Evolutionary conservation across 1,140 invertebrate species (phyloP), one percentile per base, ranked within the genome.

Genomic region (Chironomus tepperi): DNA sequence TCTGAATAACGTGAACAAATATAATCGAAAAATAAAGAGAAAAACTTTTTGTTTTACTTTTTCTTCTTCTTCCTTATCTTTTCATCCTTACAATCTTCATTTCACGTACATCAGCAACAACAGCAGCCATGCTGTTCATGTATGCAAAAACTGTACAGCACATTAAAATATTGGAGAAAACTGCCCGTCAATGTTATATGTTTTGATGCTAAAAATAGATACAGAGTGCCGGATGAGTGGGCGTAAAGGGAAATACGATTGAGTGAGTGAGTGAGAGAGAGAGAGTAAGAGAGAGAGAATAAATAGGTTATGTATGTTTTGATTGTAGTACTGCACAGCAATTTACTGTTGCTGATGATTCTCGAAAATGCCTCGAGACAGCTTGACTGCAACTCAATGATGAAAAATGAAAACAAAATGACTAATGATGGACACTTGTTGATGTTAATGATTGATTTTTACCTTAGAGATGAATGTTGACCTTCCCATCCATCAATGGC

Each of bases 381-480:
- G 47, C 47, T 57, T 57, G 47, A 15, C 47, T 34, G 24, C 24
- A 34, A 15, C 47, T 57, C 47, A 57, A 57, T 57, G 47, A 57
- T 57, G 47, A 15, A 57, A 57, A 57, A 57, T 57, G 47, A 57
- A 57, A 57, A 57, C 47, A 57, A n/a, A n/a, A 57, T n/a, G 47
- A n/a, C n/a, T n/a, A 57, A 57, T 57, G 47, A 57, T 57, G 47
- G 47, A 57, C 47, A 57, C 47, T 57, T 57, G 47, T 57, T 57
- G 47, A 57, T n/a, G 47, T 5, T 57, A n/a, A 47, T 47, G n/a
- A 57, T 57, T 15, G 47, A 57, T 57, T 12, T 57, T 5, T 15
- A 1, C 12, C n/a, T 47, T 15, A 47, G 15, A 15, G 47, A 15
- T n/a, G 3, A 57, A 57, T 57, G 12, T 57, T 57, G 24, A 34